These are phyloP conservation scores for Drosophila santomea DNA, from an alignment of 1,140 invertebrate genomes.

Conservation along the genomic window DNA sequence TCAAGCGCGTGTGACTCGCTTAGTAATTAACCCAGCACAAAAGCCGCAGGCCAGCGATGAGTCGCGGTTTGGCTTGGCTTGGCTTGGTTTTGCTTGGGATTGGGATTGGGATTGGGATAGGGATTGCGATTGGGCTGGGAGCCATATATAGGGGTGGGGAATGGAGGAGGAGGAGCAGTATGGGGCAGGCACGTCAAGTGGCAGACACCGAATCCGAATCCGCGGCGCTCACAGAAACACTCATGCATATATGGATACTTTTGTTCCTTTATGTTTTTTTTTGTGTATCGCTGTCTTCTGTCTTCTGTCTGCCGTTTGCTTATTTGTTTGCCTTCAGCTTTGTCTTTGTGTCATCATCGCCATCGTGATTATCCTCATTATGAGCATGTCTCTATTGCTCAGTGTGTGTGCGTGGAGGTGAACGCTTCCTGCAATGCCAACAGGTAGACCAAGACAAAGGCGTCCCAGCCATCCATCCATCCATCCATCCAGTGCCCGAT, in stretches of 20 bases:
- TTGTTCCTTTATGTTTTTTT: constrained; percentile 68
- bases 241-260: constrained; percentile 58
- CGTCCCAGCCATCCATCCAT: constrained; percentile 8
- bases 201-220: constrained; percentile 67
- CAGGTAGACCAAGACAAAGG: constrained; percentile 72
- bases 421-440: constrained; percentile 82
- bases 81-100: constrained; percentile 4
- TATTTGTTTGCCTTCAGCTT: constrained; percentile 60
- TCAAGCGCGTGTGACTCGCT: constrained; percentile 82
- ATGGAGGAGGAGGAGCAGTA: background rate
- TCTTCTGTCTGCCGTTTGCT: constrained; percentile 40
- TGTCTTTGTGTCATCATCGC: constrained; percentile 79
- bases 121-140: constrained; percentile 8
- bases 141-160: background rate
- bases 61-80: constrained; percentile 46
- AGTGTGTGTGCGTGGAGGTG: constrained; percentile 57
- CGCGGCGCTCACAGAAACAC: constrained; percentile 52
- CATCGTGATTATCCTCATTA: constrained; percentile 65
- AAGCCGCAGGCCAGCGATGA: constrained; percentile 75
- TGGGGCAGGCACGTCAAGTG: constrained; percentile 66
- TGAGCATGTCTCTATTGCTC: constrained; percentile 30
- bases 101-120: constrained; percentile 22
- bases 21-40: constrained; percentile 82
- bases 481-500: constrained; percentile 9
- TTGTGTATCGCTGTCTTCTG: constrained; percentile 31